A percentile compares a stretch with the other conserved stretches of the same genome.
Conservation (phyloP, 1,140 invertebrate species). For the Stegodyphus dumicola region DNA sequence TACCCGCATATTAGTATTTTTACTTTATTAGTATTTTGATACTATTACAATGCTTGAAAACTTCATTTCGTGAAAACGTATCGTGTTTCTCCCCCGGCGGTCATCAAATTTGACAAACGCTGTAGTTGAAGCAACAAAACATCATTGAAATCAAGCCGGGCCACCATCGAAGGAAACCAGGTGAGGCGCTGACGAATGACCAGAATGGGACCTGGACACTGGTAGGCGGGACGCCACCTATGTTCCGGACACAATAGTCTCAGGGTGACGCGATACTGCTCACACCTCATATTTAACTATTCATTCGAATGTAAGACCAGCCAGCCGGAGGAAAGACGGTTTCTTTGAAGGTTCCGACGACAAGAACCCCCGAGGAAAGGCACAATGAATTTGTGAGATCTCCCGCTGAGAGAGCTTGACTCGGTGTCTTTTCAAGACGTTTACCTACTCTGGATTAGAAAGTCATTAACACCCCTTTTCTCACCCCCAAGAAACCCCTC, state of each 20-base stretch:
- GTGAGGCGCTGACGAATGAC: conserved; percentile 54
- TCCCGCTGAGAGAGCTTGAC: conserved; percentile 29
- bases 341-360: conserved; percentile 15
- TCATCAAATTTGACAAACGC: conserved; percentile 41
- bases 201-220: conserved; percentile 25
- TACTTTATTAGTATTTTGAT: too few relatives aligned
- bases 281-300: conserved; percentile 59
- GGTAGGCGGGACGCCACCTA: conserved; percentile 18
- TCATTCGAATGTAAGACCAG: conserved; percentile 5
- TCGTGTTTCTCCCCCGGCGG: conserved; percentile 18
- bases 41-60: too few relatives aligned
- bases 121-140: conserved; percentile 20
- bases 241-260: conserved; percentile 22
- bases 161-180: conserved; percentile 21
- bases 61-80: too few relatives aligned
- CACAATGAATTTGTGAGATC: conserved; percentile 24
- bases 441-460: conserved; percentile 33
- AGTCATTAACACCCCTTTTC: conserved; percentile 54
- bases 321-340: conserved; percentile 2
- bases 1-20: too few relatives aligned
- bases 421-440: conserved; percentile 20
- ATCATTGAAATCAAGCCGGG: conserved; percentile 23
- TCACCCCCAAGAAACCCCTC: neutral
- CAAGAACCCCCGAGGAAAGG: conserved; percentile 3
- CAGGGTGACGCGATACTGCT: conserved; percentile 50